phyloP scores from a whole-genome alignment of 2,113 vertebrate genomes.

The Struthidea cinerea region DNA sequence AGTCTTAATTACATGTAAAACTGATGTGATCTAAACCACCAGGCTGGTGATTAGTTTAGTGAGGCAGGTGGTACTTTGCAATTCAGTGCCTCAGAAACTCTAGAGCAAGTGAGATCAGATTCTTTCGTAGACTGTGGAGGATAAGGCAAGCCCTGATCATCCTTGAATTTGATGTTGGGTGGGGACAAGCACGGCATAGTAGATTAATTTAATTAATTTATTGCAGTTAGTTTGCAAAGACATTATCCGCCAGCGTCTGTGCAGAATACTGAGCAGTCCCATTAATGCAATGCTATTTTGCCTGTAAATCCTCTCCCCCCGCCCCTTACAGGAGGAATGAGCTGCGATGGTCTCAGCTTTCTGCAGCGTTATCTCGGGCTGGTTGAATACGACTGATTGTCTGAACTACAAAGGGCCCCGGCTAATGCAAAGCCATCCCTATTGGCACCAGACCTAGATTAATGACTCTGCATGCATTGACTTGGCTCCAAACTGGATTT shows the following conservation, averaged over 20 bases:
- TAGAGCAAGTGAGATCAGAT: conserved; percentile 47
- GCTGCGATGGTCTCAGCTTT: conserved; percentile 43
- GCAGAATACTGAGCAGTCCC: conserved; percentile 69
- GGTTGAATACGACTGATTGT: conserved; percentile 57
- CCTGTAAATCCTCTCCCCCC: conserved; percentile 62
- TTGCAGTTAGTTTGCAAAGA: conserved; percentile 62
- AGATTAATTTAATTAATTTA: conserved; percentile 72
- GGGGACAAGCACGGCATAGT: conserved; percentile 50
- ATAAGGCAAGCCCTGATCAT: conserved; percentile 48
- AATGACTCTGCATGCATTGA: conserved; percentile 53
- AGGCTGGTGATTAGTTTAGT: conserved; percentile 72
- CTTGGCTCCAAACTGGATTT: conserved; percentile 57
- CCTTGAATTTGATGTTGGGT: conserved; percentile 47
- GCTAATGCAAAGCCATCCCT: conserved; percentile 61
- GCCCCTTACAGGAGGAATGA: conserved; percentile 37
- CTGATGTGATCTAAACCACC: conserved; percentile 74
- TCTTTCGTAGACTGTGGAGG: conserved; percentile 41
- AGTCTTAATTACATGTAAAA: conserved; percentile 76
- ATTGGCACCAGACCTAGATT: conserved; percentile 59
- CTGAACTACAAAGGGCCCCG: conserved; percentile 60
- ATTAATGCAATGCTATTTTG: conserved; percentile 68
- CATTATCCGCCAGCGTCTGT: conserved; percentile 41
- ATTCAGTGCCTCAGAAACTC: conserved; percentile 68
- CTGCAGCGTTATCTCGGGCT: conserved; percentile 44
- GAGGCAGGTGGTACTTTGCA: conserved; percentile 71